Percentiles rank a stretch among this genome's conserved stretches.
Conservation (phyloP, 2,113 vertebrate species). For the Cricetomys ansorgei region DNA sequence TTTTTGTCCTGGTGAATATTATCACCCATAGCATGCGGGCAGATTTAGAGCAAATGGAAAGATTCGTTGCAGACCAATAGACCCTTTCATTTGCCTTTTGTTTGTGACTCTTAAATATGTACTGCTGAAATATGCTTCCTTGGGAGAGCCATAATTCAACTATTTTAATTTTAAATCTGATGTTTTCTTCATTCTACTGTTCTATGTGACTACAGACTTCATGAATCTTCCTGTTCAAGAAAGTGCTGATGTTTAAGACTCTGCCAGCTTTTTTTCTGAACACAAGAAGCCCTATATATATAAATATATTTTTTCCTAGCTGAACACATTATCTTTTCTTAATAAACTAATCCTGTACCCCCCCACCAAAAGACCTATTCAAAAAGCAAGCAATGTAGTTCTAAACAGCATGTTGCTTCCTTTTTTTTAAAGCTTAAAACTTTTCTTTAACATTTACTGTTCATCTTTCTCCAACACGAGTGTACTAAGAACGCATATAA, state of each 20-base stretch:
- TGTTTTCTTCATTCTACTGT: conserved; percentile 20
- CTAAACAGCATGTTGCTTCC: neutral
- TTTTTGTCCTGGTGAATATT: conserved; percentile 68
- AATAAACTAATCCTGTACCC: conserved; percentile 24
- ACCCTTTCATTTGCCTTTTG: conserved; percentile 53
- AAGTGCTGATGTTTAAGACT: conserved; percentile 5
- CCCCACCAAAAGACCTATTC: neutral
- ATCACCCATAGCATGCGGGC: conserved; percentile 60
- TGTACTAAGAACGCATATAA: neutral
- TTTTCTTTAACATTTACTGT: neutral
- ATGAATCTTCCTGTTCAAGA: conserved; percentile 1
- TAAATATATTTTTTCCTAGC: no score
- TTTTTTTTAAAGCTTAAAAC: conserved; percentile 10
- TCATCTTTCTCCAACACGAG: neutral
- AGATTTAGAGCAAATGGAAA: conserved; percentile 60
- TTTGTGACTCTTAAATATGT: neutral
- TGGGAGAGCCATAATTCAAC: conserved; percentile 1
- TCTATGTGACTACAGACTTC: conserved; percentile 15
- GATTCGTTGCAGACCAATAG: conserved; percentile 51
- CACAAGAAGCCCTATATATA: neutral
- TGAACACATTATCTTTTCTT: neutral
- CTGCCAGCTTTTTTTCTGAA: neutral
- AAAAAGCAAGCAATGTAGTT: neutral
- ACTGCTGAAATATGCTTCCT: neutral
- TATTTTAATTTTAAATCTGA: conserved; percentile 50